phyloP scores from a whole-genome alignment of 2,888 invertebrate species.

The Lepidocyrtinus sp. region DNA sequence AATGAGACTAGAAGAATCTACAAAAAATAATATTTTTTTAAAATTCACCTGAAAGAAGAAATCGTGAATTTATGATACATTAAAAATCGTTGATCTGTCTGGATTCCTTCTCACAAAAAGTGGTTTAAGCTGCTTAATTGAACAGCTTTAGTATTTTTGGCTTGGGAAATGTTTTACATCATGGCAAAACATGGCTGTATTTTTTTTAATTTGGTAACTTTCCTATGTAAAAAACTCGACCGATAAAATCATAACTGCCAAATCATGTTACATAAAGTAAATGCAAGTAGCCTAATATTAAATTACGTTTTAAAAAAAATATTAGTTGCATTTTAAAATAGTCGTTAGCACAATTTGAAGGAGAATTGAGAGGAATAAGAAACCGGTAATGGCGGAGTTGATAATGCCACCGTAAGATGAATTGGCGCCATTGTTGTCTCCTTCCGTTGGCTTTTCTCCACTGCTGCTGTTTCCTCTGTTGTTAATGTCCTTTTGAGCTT shows the following conservation, averaged over 20 bases:
- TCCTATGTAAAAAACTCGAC: no score
- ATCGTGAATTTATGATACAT: background rate
- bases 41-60: no score
- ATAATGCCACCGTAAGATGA: constrained; percentile 30
- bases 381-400: constrained; percentile 44
- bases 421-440: constrained; percentile 22
- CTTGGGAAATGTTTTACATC: background rate
- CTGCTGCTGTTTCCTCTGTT: constrained; percentile 1
- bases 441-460: background rate
- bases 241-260: no score
- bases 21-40: background rate
- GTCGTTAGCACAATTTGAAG: constrained; percentile 35
- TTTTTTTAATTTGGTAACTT: background rate
- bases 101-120: no score
- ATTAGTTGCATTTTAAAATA: constrained; percentile 31
- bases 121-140: no score
- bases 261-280: background rate
- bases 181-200: background rate
- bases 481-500: constrained; percentile 40
- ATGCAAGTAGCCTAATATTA: background rate
- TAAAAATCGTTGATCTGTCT: background rate
- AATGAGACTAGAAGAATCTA: constrained; percentile 32
- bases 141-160: background rate
- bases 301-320: background rate
- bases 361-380: constrained; percentile 32